Evolutionary conservation across 2,888 invertebrate species (phyloP), one percentile per base, ranked within the genome.

Genomic region (Habrosyne pyritoides): DNA sequence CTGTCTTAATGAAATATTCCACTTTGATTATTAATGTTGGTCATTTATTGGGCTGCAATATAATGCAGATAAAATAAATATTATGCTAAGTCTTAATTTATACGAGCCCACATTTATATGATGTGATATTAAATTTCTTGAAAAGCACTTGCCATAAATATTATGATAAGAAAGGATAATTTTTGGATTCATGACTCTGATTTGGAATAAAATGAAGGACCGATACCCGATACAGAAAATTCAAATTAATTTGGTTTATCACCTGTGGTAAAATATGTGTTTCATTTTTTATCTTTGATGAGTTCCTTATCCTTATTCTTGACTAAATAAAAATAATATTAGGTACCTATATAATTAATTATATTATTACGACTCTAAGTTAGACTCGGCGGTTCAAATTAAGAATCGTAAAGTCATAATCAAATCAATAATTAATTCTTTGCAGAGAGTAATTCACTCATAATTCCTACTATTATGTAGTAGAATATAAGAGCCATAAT

Each of bases 1-100:
- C 84, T 81, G 83, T 84, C 83, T 83, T 84, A 87, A 90, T 89
- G 85, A 88, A 89, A 89, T 89, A 87, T 88, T 84, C 83, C 79
- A 79, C 80, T 82, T 79, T 81, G 80, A 83, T 87, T 84, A 86
- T 87, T 86, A 86, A 86, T 84, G 83, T 78, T 75, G 75, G 76
- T 64, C 78, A 77, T 87, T 86, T 87, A 86, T 84, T 85, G 79
- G 63, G 60, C 68, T 67, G 76, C 75, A 71, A 77, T 85, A 83
- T 82, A 82, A 81, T 70, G 74, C 66, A 70, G 68, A 73, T 78
- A 76, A 82, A 80, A 81, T 81, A 81, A 81, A 81, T 82, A 79
- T 81, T 72, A 67, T 67, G 64, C 65, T 72, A 67, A 65, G 66
- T 64, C 61, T 69, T 73, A 61, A 60, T 63, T 60, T 60, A 53